Evolutionary conservation across 2,113 vertebrate species (phyloP).

Genomic region (Prunella fulvescens): DNA sequence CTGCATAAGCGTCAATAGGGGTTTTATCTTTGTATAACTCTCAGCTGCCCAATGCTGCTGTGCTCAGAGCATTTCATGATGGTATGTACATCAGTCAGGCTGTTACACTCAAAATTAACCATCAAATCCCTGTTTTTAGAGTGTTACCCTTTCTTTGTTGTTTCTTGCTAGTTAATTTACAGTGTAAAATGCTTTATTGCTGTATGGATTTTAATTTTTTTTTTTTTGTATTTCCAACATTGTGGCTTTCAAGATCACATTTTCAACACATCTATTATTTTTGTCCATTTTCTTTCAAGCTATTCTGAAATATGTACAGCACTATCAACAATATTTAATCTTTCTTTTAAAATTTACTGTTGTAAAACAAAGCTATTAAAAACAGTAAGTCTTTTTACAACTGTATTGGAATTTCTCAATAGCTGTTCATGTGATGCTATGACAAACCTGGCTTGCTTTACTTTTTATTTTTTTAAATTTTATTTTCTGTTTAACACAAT

Average conservation of each 20-base stretch:
- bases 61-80: not conserved
- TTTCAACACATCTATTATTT: constrained; percentile 28
- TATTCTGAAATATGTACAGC: constrained; percentile 74
- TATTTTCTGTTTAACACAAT: constrained; percentile 54
- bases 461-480: constrained; percentile 40
- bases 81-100: not conserved
- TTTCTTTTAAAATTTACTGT: constrained; percentile 69
- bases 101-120: constrained; percentile 33
- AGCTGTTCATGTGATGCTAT: constrained; percentile 69
- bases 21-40: not conserved
- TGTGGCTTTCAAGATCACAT: constrained; percentile 30
- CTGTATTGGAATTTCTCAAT: constrained; percentile 71
- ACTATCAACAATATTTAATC: constrained; percentile 75
- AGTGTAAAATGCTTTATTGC: constrained; percentile 49
- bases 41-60: not conserved
- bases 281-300: constrained; percentile 67
- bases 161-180: constrained; percentile 64
- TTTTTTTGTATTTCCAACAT: constrained; percentile 16
- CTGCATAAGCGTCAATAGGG: not conserved
- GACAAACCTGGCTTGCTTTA: constrained; percentile 77
- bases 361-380: constrained; percentile 70
- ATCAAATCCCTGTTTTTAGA: constrained; percentile 69
- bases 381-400: constrained; percentile 66
- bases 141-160: constrained; percentile 56
- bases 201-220: constrained; percentile 6